These are phyloP conservation scores for Macrocentrus cingulum DNA, from an alignment of 1,140 invertebrate genomes.

Conservation along the genomic window DNA sequence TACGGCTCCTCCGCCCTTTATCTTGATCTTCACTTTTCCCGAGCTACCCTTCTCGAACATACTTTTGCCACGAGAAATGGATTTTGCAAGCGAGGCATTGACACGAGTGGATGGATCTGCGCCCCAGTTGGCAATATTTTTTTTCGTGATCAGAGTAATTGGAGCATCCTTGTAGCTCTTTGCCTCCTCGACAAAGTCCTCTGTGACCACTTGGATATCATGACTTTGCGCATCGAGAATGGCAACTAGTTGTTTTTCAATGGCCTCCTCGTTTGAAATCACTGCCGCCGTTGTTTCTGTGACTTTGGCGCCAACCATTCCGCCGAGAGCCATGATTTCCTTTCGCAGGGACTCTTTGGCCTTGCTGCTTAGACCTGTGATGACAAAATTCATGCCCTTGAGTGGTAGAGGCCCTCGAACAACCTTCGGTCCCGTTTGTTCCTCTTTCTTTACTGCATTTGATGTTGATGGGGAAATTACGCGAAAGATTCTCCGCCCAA, in stretches of 20 bases:
- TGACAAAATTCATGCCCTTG: constrained; percentile 78
- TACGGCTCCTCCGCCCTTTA: constrained; percentile 86
- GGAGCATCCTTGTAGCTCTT: constrained; percentile 61
- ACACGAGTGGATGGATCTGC: constrained; percentile 67
- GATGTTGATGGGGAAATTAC: constrained; percentile 58
- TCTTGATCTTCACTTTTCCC: constrained; percentile 71
- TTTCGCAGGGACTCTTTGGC: constrained; percentile 68
- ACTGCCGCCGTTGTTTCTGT: constrained; percentile 71
- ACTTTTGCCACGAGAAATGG: constrained; percentile 64
- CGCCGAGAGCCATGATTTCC: constrained; percentile 74
- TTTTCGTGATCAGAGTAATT: constrained; percentile 68
- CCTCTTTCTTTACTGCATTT: constrained; percentile 61
- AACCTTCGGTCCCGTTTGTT: constrained; percentile 65
- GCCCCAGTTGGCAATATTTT: constrained; percentile 80
- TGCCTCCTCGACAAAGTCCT: constrained; percentile 76
- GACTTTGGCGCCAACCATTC: constrained; percentile 69
- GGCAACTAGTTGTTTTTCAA: constrained; percentile 68
- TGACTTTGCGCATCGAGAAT: constrained; percentile 69
- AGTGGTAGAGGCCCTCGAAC: constrained; percentile 67
- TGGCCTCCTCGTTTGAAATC: constrained; percentile 71
- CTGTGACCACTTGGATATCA: constrained; percentile 78
- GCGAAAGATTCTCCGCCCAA: constrained; percentile 66
- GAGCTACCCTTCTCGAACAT: constrained; percentile 68
- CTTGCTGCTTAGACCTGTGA: constrained; percentile 65
- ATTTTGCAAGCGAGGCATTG: constrained; percentile 44